A percentile compares a stretch with the other conserved stretches of the same genome.
These are phyloP conservation scores for Sparidentex hasta DNA, from an alignment of 2,797 vertebrate species.

Conservation along the genomic window DNA sequence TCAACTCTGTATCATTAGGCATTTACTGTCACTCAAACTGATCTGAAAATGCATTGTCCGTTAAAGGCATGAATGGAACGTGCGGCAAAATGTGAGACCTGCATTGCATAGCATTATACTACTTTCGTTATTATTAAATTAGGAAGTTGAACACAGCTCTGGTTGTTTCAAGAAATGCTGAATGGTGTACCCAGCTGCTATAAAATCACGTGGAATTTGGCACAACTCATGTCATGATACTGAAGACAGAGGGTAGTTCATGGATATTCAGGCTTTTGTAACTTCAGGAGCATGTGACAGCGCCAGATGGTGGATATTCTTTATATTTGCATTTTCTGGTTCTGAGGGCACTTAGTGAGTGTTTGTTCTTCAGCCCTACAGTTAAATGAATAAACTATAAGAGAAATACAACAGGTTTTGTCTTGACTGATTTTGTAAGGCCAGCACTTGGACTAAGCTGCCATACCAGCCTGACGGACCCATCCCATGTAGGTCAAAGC, in stretches of 20 bases:
- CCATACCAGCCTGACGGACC: constrained; percentile 9
- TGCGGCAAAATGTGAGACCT: constrained; percentile 24
- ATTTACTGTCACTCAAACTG: constrained; percentile 21
- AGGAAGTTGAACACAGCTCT: constrained; percentile 54
- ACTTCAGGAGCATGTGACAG: constrained; percentile 12
- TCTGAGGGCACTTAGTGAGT: not conserved
- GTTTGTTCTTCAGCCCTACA: not conserved
- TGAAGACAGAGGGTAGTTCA: constrained; percentile 29
- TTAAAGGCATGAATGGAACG: constrained; percentile 34
- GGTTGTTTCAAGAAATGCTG: constrained; percentile 60
- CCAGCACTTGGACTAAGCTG: not conserved
- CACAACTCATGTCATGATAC: constrained; percentile 28
- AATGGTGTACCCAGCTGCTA: constrained; percentile 7
- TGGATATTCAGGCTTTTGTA: constrained; percentile 29
- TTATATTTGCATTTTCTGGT: constrained; percentile 4
- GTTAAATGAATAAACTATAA: not conserved
- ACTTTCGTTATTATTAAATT: constrained; percentile 65
- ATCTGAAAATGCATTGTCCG: constrained; percentile 35
- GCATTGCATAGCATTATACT: constrained; percentile 36
- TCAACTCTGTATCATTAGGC: constrained; percentile 19
- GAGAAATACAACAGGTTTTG: not conserved
- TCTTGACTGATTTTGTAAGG: not conserved
- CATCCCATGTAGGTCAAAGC: constrained; percentile 38
- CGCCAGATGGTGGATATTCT: constrained; percentile 1
- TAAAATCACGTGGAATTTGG: constrained; percentile 37